Conservation (phyloP, 2,113 vertebrate genomes). For the Oryzias woworae region DNA sequence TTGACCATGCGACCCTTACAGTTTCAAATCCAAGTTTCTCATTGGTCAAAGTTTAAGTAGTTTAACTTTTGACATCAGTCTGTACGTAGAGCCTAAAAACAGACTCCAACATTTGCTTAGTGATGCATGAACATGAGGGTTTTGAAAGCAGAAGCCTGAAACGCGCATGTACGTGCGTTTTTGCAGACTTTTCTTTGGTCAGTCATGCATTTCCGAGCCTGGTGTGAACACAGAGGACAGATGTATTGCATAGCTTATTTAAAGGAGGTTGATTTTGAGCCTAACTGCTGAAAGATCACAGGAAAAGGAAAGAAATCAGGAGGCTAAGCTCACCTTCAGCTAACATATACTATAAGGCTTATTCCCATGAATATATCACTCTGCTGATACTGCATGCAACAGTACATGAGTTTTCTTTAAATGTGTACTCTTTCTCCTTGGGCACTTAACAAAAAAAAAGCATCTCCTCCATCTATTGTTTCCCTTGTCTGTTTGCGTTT, state of each 20-base stretch:
- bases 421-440: slow-evolving; percentile 32
- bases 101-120: too few relatives aligned
- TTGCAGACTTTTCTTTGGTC: too few relatives aligned
- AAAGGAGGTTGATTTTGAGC: slow-evolving; percentile 7
- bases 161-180: too few relatives aligned
- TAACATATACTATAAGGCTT: slow-evolving; percentile 21
- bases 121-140: too few relatives aligned
- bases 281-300: slow-evolving; percentile 6
- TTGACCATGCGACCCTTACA: too few relatives aligned
- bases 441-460: slow-evolving; percentile 33
- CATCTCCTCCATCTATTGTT: slow-evolving; percentile 46
- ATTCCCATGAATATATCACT: slow-evolving; percentile 15
- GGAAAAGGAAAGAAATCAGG: not conserved
- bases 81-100: too few relatives aligned
- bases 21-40: too few relatives aligned
- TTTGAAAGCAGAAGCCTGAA: too few relatives aligned
- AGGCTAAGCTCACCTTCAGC: slow-evolving; percentile 19
- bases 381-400: slow-evolving; percentile 11
- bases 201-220: not conserved
- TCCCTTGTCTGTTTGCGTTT: slow-evolving; percentile 42
- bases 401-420: slow-evolving; percentile 47
- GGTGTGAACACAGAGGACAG: not conserved
- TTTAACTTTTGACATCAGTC: too few relatives aligned
- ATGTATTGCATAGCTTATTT: not conserved
- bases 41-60: too few relatives aligned